phyloP scores from a whole-genome alignment of 2,888 invertebrate genomes.

The Drosophila kokeensis region DNA sequence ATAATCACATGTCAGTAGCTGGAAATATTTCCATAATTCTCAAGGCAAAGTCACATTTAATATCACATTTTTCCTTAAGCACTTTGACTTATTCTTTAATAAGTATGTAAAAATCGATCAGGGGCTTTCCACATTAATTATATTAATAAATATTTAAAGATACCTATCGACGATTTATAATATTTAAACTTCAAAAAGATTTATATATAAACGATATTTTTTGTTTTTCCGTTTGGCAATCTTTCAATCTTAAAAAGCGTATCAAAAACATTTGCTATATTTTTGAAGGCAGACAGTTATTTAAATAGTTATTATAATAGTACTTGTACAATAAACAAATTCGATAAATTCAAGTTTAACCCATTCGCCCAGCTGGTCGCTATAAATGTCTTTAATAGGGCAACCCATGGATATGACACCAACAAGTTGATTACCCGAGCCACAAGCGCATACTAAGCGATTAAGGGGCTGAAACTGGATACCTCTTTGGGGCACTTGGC shows the following conservation, averaged over 20 bases:
- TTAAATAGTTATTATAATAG: not conserved
- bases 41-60: not conserved
- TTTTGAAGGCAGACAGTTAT: not conserved
- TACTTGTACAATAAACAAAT: not conserved
- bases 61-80: not conserved
- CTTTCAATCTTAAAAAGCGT: not conserved
- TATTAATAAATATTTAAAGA: not conserved
- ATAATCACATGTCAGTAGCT: not conserved
- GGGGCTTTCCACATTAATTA: not conserved
- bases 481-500: conserved; percentile 44
- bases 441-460: conserved; percentile 33
- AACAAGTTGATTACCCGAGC: conserved; percentile 29
- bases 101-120: not conserved
- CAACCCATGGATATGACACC: conserved; percentile 11
- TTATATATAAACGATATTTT: not conserved
- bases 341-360: conserved; percentile 1
- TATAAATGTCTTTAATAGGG: conserved; percentile 7
- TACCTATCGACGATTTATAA: not conserved
- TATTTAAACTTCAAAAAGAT: not conserved
- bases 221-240: not conserved
- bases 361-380: not conserved
- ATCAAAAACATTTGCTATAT: not conserved
- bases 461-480: conserved; percentile 43
- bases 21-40: not conserved
- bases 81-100: not conserved